A percentile compares a stretch with the other conserved stretches of the same genome.
phyloP scores from a whole-genome alignment of 2,797 vertebrate genomes.

The Aotus griseimembra region DNA sequence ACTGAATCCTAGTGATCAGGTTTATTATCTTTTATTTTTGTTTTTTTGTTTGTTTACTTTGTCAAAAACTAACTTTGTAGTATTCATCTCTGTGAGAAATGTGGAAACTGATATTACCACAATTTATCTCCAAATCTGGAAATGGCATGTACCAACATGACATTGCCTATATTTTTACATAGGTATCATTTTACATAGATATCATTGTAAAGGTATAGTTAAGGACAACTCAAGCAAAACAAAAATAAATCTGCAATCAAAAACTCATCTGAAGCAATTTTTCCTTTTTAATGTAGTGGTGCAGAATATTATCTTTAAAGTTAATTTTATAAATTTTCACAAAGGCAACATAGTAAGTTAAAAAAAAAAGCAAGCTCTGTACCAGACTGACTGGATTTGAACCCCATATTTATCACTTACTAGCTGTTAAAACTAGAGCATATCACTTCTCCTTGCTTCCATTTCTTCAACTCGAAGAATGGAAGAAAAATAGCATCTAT shows the following conservation, averaged over 20 bases:
- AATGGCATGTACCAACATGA: background rate
- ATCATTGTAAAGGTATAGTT: conserved; percentile 24
- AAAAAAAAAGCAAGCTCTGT: background rate
- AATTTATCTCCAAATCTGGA: background rate
- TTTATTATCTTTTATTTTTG: conserved; percentile 17
- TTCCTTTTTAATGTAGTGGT: background rate
- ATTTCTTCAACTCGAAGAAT: background rate
- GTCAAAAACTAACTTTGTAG: conserved; percentile 42
- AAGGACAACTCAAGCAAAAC: conserved; percentile 5
- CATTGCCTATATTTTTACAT: background rate
- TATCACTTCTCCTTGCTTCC: background rate
- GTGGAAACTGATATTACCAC: background rate
- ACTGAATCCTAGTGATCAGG: background rate
- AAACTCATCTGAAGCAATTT: background rate
- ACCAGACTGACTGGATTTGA: background rate
- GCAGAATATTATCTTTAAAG: background rate
- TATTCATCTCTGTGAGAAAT: conserved; percentile 29
- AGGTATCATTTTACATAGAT: conserved; percentile 50
- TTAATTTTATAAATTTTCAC: conserved; percentile 28
- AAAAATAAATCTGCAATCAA: conserved; percentile 46
- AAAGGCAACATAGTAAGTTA: background rate
- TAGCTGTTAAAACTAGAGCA: background rate
- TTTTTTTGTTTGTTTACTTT: conserved; percentile 8
- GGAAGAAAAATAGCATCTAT: background rate
- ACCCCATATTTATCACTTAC: background rate